A percentile compares a stretch with the other conserved stretches of the same genome.
These are phyloP conservation scores for Rhamnusium bicolor DNA, from an alignment of 2,888 invertebrate genomes.

Conservation along the genomic window DNA sequence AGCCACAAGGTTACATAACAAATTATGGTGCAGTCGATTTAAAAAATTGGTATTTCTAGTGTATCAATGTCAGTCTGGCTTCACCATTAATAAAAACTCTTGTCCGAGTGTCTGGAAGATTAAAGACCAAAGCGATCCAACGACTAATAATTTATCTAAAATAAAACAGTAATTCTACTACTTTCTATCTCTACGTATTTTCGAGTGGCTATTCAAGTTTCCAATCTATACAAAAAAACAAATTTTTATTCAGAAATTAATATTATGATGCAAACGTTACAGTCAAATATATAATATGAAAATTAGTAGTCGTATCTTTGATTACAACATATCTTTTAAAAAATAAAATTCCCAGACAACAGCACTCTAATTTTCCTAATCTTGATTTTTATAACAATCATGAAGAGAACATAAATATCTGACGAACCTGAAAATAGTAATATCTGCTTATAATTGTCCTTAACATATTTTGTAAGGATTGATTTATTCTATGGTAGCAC, in stretches of 20 bases:
- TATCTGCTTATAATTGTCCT: no score
- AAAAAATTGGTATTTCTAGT: constrained; percentile 12
- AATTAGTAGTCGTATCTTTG: not conserved
- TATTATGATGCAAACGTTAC: not conserved
- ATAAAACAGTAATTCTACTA: not conserved
- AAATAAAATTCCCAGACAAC: not conserved
- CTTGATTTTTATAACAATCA: no score
- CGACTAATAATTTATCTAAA: not conserved
- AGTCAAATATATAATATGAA: no score
- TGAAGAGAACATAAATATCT: no score
- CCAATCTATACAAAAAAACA: not conserved
- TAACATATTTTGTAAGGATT: no score
- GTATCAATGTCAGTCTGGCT: constrained; percentile 6
- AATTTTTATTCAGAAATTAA: not conserved
- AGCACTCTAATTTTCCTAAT: no score
- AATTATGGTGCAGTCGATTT: constrained; percentile 20
- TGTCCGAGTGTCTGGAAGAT: constrained; percentile 16
- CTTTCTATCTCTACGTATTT: not conserved
- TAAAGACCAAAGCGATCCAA: constrained; percentile 3
- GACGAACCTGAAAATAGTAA: no score
- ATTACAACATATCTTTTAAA: not conserved
- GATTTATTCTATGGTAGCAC: no score
- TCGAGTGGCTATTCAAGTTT: not conserved
- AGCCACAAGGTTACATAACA: constrained; percentile 27
- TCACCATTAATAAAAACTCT: constrained; percentile 6